These are phyloP conservation scores for Pyrrhia umbra DNA, from an alignment of 2,888 invertebrate species.

Conservation along the genomic window DNA sequence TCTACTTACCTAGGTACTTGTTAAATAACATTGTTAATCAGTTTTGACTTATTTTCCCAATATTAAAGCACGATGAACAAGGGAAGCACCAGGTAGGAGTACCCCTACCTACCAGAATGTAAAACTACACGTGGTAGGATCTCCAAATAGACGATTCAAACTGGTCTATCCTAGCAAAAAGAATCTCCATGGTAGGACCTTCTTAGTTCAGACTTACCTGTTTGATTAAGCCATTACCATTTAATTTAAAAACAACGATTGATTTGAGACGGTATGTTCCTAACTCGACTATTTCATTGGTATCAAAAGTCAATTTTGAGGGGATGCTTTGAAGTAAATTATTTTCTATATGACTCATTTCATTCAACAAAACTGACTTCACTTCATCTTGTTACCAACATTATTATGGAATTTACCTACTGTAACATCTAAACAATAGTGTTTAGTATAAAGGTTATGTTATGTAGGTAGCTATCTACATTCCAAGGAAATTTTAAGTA, in stretches of 20 bases:
- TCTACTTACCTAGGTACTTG: not conserved
- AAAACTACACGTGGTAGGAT: conserved; percentile 21
- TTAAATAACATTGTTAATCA: not conserved
- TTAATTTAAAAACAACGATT: conserved; percentile 26
- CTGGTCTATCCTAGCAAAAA: conserved; percentile 21
- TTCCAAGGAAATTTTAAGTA: conserved; percentile 65
- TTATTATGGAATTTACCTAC: conserved; percentile 9
- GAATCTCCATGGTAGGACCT: no score
- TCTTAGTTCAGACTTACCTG: no score
- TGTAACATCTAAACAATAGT: conserved; percentile 22
- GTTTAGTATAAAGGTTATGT: conserved; percentile 35
- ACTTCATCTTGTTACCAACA: not conserved
- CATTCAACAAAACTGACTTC: not conserved
- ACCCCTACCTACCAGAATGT: not conserved
- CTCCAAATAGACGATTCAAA: conserved; percentile 13
- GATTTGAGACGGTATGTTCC: conserved; percentile 20
- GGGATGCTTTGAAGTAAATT: not conserved
- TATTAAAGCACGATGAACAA: no score
- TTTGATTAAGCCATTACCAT: conserved; percentile 5
- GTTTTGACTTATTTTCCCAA: no score
- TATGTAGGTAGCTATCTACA: conserved; percentile 32
- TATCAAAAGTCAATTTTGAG: not conserved
- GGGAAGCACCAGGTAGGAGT: no score
- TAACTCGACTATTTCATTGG: conserved; percentile 2
- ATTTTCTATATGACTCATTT: not conserved